phyloP scores from a whole-genome alignment of 2,113 vertebrate genomes.

The Gorsachius goisagi region DNA sequence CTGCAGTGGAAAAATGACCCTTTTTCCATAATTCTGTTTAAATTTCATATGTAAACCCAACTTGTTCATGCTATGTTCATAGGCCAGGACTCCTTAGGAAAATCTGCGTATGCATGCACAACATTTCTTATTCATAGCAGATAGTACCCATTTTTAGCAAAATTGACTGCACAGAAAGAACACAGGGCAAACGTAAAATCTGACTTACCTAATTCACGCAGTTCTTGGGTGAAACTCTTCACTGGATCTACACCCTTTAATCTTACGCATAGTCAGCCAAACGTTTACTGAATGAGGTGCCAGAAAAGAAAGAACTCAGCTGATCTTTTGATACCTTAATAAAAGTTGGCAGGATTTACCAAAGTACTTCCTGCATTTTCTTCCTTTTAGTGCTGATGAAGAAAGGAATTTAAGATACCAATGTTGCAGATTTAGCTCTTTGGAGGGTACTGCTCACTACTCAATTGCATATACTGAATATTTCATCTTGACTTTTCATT shows the following conservation, averaged over 20 bases:
- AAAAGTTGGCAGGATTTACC: background rate
- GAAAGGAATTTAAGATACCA: background rate
- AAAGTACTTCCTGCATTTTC: background rate
- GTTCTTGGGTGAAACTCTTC: background rate
- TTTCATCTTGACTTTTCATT: background rate
- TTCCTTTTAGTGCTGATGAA: background rate
- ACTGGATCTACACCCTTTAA: background rate
- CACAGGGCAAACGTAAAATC: background rate
- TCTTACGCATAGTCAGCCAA: background rate
- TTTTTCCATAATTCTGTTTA: background rate
- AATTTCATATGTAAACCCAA: background rate
- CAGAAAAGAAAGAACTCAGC: background rate
- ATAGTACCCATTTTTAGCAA: background rate
- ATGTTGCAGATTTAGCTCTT: background rate
- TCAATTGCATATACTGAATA: background rate
- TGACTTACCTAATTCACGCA: background rate
- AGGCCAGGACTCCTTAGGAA: background rate
- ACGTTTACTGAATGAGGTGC: background rate
- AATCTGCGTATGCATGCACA: background rate
- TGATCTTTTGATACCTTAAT: background rate
- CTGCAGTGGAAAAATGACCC: background rate
- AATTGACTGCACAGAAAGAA: background rate
- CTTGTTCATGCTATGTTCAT: background rate
- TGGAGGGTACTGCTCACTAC: background rate
- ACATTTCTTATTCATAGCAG: background rate